Conservation (phyloP, 2,113 vertebrate genomes). For the Tachysurus fulvidraco region DNA sequence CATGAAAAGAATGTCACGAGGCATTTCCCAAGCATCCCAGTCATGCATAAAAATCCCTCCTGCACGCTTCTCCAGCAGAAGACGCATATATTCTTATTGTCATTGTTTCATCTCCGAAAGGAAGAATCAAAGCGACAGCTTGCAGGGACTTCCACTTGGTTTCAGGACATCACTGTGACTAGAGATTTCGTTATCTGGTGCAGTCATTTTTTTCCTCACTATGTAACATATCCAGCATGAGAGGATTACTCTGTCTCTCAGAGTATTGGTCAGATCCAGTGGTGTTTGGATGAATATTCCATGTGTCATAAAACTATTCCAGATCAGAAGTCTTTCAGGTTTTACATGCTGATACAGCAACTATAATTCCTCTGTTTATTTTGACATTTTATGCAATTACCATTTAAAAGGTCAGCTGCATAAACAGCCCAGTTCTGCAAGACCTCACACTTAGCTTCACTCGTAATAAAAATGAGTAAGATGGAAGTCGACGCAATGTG, state of each 20-base stretch:
- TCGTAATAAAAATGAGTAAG: not conserved
- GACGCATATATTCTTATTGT: slow-evolving; percentile 28
- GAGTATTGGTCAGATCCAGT: not conserved
- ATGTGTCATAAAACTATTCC: not conserved
- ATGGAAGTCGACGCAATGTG: slow-evolving; percentile 6
- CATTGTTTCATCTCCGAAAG: slow-evolving; percentile 13
- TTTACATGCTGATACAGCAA: not conserved
- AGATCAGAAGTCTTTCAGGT: not conserved
- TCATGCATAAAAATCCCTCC: slow-evolving; percentile 40
- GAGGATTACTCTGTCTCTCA: not conserved
- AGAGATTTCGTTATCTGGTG: not conserved
- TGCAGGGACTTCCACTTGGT: slow-evolving; percentile 12
- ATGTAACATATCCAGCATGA: not conserved
- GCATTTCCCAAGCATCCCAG: slow-evolving; percentile 28
- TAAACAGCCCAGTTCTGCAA: not conserved
- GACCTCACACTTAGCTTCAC: not conserved
- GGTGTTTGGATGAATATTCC: not conserved
- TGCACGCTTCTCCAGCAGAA: not conserved
- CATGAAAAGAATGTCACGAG: slow-evolving; percentile 13
- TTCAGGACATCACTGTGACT: not conserved
- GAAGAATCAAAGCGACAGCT: slow-evolving; percentile 3
- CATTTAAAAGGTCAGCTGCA: slow-evolving; percentile 23
- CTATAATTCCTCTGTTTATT: slow-evolving; percentile 6
- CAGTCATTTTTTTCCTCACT: not conserved
- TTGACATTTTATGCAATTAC: not conserved